Base-by-base conservation (phyloP, 1,140 invertebrate genomes). In the Anthonomus grandis region DNA sequence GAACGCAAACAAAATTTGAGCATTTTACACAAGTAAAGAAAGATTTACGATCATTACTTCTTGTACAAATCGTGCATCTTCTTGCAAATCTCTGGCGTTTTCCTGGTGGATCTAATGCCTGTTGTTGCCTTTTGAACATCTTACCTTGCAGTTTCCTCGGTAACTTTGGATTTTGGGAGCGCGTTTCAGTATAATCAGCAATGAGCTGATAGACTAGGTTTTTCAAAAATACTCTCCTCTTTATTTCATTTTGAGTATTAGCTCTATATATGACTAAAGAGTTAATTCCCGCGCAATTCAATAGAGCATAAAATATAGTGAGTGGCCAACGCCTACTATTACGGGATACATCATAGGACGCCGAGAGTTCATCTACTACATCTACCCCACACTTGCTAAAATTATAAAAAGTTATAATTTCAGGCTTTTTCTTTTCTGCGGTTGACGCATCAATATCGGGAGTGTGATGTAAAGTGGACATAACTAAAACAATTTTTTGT, bases 401-500 rank as follows among this genome's bases (percentile, higher is more conserved):
- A 21, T 57, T 49, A 31, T 57, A 57, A 24, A 47, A 39, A 13
- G 46, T 57, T 42, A 50, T 46, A 5, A 57, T 50, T 24, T 37
- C 47, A 27, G 36, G 55, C 36, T 57, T 57, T 21, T 18, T 4
- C 15, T 17, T 6, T 3, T 48, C 36, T 12, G 23, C 45, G 13
- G 27, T 48, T 21, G 21, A 21, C 6, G 18, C 13, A 25, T 57
- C 54, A 15, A 49, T 48, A 19, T 27, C 19, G 37, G 41, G 15
- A 10, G 17, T 22, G 21, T 66, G 54, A 60, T 73, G 68, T 3
- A 70, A 24, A 1, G 66, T 63, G 2, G 70, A 73, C 37, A 71
- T 55, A 34, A 74, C 24, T 34, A 69, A 51, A 1, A 66, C 61
- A 38, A 41, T 41, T 45, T 67, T 69, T n/a, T 55, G 34, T 46